These are phyloP conservation scores for Ectemnius cavifrons DNA, from an alignment of 2,888 invertebrate species.

Conservation along the genomic window DNA sequence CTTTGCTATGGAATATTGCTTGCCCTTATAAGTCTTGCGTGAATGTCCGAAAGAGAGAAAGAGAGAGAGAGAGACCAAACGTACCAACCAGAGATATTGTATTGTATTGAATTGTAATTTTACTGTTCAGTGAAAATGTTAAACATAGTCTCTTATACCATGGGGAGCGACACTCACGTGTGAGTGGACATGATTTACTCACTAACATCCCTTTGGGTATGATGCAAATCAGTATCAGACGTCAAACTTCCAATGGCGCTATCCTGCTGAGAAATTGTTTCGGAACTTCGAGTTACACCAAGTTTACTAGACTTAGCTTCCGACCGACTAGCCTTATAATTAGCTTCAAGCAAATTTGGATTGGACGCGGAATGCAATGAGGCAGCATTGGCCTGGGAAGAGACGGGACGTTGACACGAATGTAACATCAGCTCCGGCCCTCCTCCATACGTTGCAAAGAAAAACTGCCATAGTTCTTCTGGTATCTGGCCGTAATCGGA, in stretches of 20 bases:
- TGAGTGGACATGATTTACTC: slow-evolving; percentile 45
- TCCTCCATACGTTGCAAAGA: slow-evolving; percentile 91
- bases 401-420: slow-evolving; percentile 71
- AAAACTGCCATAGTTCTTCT: slow-evolving; percentile 92
- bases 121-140: slow-evolving; percentile 44
- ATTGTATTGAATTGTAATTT: slow-evolving; percentile 28
- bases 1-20: slow-evolving; percentile 40
- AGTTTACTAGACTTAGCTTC: slow-evolving; percentile 69
- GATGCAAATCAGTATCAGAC: slow-evolving; percentile 69
- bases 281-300: slow-evolving; percentile 69
- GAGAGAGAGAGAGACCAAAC: slow-evolving; percentile 26
- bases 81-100: slow-evolving; percentile 15
- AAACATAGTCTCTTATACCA: slow-evolving; percentile 13
- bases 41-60: slow-evolving; percentile 40
- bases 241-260: slow-evolving; percentile 70
- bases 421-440: slow-evolving; percentile 87
- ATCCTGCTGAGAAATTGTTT: slow-evolving; percentile 72
- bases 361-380: slow-evolving; percentile 76
- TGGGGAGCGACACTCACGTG: not conserved
- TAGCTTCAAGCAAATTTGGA: slow-evolving; percentile 70
- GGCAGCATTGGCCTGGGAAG: slow-evolving; percentile 67
- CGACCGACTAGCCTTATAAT: slow-evolving; percentile 65
- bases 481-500: slow-evolving; percentile 89
- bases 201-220: slow-evolving; percentile 67
- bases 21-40: slow-evolving; percentile 36